Evolutionary conservation across 2,113 vertebrate species (phyloP).

Genomic region (Anoura caudifer): DNA sequence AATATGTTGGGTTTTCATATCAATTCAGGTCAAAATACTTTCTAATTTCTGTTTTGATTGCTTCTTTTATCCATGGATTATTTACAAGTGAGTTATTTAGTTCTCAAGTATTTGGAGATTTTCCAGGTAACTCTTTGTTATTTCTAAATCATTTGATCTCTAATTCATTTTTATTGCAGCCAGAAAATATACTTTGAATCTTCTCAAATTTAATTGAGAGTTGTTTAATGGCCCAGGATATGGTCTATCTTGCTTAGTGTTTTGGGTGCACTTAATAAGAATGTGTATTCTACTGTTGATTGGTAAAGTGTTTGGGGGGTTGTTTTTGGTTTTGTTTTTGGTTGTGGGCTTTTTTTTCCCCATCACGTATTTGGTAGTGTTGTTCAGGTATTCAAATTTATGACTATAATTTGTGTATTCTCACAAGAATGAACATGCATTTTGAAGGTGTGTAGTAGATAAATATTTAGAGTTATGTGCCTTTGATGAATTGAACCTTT

Average conservation of each 20-base stretch:
- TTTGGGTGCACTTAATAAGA: too few species aligned
- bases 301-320: neutral
- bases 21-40: neutral
- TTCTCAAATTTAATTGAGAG: neutral
- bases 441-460: neutral
- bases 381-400: neutral
- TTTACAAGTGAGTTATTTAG: neutral
- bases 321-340: too few species aligned
- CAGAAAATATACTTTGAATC: neutral
- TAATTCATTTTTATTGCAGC: neutral
- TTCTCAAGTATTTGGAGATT: conserved; percentile 8
- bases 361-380: neutral
- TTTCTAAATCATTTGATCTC: neutral
- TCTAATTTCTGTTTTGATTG: too few species aligned
- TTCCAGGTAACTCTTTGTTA: neutral
- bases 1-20: neutral
- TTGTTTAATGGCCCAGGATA: too few species aligned
- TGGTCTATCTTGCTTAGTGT: too few species aligned
- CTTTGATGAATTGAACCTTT: neutral
- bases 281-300: neutral
- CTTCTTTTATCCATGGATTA: neutral
- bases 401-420: neutral
- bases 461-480: neutral
- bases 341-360: neutral
- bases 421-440: neutral